These are phyloP conservation scores for Seladonia tumulorum DNA, from an alignment of 2,888 invertebrate species.

Conservation along the genomic window DNA sequence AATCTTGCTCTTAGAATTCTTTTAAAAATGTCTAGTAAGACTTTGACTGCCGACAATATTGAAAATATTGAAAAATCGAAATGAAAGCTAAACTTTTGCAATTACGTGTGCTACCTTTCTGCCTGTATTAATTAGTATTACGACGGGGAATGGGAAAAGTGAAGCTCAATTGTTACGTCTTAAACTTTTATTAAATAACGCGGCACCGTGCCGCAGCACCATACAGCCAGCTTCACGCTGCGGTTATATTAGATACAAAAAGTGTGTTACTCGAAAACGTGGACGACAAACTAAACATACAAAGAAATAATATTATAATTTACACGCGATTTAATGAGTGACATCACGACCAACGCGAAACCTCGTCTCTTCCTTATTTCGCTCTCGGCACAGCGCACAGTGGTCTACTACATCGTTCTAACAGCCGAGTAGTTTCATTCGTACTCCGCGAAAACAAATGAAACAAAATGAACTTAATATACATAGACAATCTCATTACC, in stretches of 20 bases:
- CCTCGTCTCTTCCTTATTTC: slow-evolving; percentile 12
- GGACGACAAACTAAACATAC: slow-evolving; percentile 66
- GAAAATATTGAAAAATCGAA: neutral
- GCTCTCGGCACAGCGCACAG: neutral
- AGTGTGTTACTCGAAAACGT: slow-evolving; percentile 61
- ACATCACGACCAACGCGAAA: slow-evolving; percentile 49
- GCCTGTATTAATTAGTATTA: no score
- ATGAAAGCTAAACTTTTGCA: no score
- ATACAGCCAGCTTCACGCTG: slow-evolving; percentile 48
- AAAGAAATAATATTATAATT: slow-evolving; percentile 72
- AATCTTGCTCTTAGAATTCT: no score
- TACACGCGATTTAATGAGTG: slow-evolving; percentile 70
- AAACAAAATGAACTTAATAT: no score
- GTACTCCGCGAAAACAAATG: no score
- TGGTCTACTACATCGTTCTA: no score
- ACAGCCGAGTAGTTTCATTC: no score
- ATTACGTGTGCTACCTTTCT: no score
- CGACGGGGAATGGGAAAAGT: neutral
- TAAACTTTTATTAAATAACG: slow-evolving; percentile 74
- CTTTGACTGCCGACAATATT: no score
- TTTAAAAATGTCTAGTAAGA: no score
- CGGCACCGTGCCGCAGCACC: slow-evolving; percentile 46
- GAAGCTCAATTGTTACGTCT: slow-evolving; percentile 10
- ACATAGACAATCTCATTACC: no score
- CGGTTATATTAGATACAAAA: slow-evolving; percentile 65